Evolutionary conservation across 2,888 invertebrate species (phyloP).

Genomic region (Campoplex capitator): DNA sequence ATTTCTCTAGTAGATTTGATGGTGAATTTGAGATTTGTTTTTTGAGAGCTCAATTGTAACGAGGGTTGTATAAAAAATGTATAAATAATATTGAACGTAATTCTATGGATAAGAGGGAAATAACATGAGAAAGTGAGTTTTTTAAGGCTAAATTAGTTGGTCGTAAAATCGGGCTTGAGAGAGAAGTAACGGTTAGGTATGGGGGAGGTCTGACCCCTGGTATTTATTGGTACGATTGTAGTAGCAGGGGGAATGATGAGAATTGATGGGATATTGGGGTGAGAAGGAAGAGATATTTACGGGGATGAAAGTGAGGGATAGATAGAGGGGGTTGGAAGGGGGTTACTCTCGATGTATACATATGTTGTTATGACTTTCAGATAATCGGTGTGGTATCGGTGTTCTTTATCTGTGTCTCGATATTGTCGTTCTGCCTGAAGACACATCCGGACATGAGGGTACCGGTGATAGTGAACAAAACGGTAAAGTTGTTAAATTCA

Average conservation of each 20-base stretch:
- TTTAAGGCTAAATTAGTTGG: too few species aligned
- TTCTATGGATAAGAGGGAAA: too few species aligned
- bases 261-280: not conserved
- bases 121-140: too few species aligned
- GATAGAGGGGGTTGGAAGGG: too few species aligned
- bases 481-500: constrained; percentile 90
- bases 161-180: not conserved
- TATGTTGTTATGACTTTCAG: constrained; percentile 87
- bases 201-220: not conserved
- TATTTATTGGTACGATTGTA: not conserved
- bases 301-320: constrained; percentile 2
- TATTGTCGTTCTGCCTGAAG: constrained; percentile 99
- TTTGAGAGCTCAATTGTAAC: too few species aligned
- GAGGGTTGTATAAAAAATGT: too few species aligned
- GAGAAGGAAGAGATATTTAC: not conserved
- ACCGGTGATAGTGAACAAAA: constrained; percentile 93
- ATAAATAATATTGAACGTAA: too few species aligned
- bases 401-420: constrained; percentile 99
- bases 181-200: not conserved
- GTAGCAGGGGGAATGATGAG: not conserved
- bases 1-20: too few species aligned
- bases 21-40: too few species aligned
- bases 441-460: constrained; percentile 99
- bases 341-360: not conserved
- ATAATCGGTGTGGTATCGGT: constrained; percentile 99